phyloP scores from a whole-genome alignment of 1,140 invertebrate genomes.

The Aphidius ervi region DNA sequence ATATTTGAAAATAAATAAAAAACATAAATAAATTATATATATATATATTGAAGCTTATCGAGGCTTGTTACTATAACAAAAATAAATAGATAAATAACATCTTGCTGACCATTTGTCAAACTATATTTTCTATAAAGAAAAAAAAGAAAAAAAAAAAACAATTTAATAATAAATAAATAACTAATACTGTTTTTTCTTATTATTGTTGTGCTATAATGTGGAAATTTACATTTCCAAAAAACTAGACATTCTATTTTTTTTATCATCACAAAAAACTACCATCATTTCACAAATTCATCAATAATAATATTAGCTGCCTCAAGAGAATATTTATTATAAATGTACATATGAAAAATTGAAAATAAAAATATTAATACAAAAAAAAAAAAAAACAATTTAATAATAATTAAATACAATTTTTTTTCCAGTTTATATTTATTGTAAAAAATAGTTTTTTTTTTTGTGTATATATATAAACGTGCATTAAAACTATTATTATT shows the following conservation, averaged over 20 bases:
- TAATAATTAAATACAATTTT: no score
- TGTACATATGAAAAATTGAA: conserved; percentile 38
- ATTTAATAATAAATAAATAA: conserved; percentile 8
- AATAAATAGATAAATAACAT: no score
- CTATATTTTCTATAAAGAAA: conserved; percentile 8
- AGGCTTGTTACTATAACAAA: no score
- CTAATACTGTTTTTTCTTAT: background rate
- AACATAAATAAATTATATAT: no score
- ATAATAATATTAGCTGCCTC: conserved; percentile 41
- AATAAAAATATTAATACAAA: conserved; percentile 45
- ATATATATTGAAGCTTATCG: no score
- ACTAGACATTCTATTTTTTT: conserved; percentile 34
- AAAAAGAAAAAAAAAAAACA: conserved; percentile 16
- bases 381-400: conserved; percentile 32
- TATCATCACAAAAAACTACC: conserved; percentile 14
- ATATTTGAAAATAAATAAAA: no score
- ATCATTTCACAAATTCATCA: conserved; percentile 35
- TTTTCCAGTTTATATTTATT: background rate
- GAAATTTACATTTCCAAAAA: conserved; percentile 10
- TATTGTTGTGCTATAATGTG: background rate
- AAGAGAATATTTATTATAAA: conserved; percentile 48
- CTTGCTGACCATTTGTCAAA: conserved; percentile 16
- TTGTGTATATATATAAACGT: background rate
- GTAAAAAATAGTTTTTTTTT: background rate
- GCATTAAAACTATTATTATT: background rate